Evolutionary conservation across 2,113 vertebrate genomes (phyloP).

Genomic region (Siniperca chuatsi): DNA sequence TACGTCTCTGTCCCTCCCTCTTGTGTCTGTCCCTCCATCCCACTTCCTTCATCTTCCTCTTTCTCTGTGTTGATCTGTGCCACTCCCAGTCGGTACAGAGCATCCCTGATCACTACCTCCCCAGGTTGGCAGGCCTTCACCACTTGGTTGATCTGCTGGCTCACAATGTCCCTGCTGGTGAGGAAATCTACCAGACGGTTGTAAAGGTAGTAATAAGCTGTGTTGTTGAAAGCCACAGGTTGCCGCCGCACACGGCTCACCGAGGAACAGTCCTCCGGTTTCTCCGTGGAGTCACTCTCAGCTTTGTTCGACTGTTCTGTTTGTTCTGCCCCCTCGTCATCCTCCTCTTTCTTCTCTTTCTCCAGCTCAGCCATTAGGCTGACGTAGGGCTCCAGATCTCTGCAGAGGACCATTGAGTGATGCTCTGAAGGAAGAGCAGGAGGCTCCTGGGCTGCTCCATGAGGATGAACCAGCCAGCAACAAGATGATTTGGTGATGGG

Average conservation of each 20-base stretch:
- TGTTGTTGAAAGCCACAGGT: conserved; percentile 90
- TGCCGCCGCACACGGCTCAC: conserved; percentile 70
- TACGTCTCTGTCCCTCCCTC: conserved; percentile 64
- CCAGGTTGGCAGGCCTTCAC: conserved; percentile 95
- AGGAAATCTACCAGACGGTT: conserved; percentile 97
- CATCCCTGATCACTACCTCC: conserved; percentile 95
- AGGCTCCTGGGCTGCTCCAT: conserved; percentile 55
- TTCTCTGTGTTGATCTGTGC: conserved; percentile 94
- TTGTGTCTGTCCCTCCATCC: conserved; percentile 77
- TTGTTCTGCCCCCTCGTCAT: neutral
- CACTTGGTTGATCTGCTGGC: conserved; percentile 92
- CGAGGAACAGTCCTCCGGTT: neutral
- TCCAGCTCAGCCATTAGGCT: conserved; percentile 78
- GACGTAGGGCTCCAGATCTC: conserved; percentile 89
- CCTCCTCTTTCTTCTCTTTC: conserved; percentile 53
- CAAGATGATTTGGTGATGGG: conserved; percentile 90
- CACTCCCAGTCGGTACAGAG: conserved; percentile 94
- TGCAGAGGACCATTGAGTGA: conserved; percentile 88
- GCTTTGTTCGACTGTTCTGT: conserved; percentile 9
- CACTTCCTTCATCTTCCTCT: conserved; percentile 78
- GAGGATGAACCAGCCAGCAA: conserved; percentile 87
- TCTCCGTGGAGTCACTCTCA: conserved; percentile 19
- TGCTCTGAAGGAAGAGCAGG: conserved; percentile 76
- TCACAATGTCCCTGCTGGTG: conserved; percentile 94
- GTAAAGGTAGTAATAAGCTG: conserved; percentile 97